A percentile compares a stretch with the other conserved stretches of the same genome.
Conservation (phyloP, 1,140 invertebrate genomes). For the Cotesia glomerata region DNA sequence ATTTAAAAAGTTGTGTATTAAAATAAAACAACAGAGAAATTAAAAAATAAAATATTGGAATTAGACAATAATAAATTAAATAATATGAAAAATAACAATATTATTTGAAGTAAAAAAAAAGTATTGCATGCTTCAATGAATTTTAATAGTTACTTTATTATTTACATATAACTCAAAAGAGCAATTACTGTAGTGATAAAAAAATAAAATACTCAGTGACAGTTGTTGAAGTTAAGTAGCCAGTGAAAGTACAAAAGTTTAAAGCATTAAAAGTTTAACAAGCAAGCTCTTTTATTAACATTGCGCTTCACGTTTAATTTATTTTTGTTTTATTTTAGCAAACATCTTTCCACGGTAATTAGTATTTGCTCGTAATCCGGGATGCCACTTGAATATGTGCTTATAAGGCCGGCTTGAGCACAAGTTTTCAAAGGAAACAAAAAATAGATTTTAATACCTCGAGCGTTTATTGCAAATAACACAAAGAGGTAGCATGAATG, state of each 20-base stretch:
- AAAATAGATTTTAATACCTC: constrained; percentile 4
- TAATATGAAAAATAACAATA: too few species aligned
- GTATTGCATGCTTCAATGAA: too few species aligned
- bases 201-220: background rate
- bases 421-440: constrained; percentile 10
- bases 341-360: background rate
- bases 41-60: too few species aligned
- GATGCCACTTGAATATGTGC: background rate
- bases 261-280: background rate
- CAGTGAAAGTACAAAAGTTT: constrained; percentile 6
- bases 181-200: too few species aligned
- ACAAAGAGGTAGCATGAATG: background rate
- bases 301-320: background rate
- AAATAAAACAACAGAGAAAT: too few species aligned
- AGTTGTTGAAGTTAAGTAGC: constrained; percentile 13
- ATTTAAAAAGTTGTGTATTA: too few species aligned
- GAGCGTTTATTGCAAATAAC: background rate
- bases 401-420: constrained; percentile 6
- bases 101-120: too few species aligned
- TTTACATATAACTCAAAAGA: too few species aligned
- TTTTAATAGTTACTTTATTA: too few species aligned
- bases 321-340: background rate
- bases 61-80: too few species aligned
- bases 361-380: background rate
- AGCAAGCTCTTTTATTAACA: background rate